Conservation (phyloP, 2,113 vertebrate species). For the Pionites leucogaster region DNA sequence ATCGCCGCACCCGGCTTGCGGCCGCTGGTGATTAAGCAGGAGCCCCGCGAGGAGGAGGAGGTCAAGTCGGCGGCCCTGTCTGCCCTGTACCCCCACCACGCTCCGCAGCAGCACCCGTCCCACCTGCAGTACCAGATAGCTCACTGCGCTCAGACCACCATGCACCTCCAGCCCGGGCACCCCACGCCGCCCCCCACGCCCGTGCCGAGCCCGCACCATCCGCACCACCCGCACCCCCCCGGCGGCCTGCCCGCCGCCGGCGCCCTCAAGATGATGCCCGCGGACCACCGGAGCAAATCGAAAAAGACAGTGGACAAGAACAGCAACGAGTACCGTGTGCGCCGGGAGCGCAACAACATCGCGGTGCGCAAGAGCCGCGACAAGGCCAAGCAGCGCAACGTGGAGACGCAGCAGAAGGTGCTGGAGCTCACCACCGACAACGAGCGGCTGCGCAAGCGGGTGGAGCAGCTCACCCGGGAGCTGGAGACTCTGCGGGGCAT, state of each 20-base stretch:
- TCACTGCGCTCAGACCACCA: slow-evolving; percentile 94
- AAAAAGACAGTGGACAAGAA: slow-evolving; percentile 94
- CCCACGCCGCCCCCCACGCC: slow-evolving; percentile 97
- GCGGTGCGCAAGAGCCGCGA: slow-evolving; percentile 97
- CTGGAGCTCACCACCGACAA: slow-evolving; percentile 92
- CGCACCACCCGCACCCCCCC: slow-evolving; percentile 53
- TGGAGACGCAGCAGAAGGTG: slow-evolving; percentile 97
- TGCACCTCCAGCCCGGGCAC: slow-evolving; percentile 95
- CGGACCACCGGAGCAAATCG: slow-evolving; percentile 77
- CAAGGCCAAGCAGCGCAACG: slow-evolving; percentile 96
- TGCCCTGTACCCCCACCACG: slow-evolving; percentile 82
- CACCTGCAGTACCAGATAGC: slow-evolving; percentile 96
- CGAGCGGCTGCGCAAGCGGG: slow-evolving; percentile 91
- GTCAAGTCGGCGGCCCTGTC: slow-evolving; percentile 78
- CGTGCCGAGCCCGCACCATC: slow-evolving; percentile 90
- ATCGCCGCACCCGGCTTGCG: slow-evolving; percentile 81
- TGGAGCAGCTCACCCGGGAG: slow-evolving; percentile 94
- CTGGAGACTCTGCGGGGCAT: slow-evolving; percentile 95
- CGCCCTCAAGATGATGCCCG: slow-evolving; percentile 40
- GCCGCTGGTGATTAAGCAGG: slow-evolving; percentile 93
- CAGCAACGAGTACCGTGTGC: slow-evolving; percentile 93
- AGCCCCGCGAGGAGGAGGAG: slow-evolving; percentile 91
- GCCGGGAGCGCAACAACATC: slow-evolving; percentile 97
- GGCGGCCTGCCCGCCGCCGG: slow-evolving; percentile 43
- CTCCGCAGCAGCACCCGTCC: slow-evolving; percentile 77